Evolutionary conservation across 2,888 invertebrate genomes (phyloP).

Genomic region (Cerceris rybyensis): DNA sequence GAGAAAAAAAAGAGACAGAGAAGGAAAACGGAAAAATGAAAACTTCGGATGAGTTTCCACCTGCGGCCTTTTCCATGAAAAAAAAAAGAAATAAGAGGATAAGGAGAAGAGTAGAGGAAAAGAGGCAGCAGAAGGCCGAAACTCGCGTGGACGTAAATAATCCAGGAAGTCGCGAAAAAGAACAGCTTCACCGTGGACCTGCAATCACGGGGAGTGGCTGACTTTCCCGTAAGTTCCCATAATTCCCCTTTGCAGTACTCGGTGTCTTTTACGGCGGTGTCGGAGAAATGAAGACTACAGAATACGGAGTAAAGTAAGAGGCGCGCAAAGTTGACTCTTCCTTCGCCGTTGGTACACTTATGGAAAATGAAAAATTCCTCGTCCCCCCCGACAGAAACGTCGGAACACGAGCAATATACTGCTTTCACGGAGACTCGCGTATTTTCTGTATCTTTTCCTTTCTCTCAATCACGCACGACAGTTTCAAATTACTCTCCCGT

Average conservation of each 20-base stretch:
- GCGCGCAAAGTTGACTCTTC: slow-evolving; percentile 10
- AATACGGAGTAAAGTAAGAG: slow-evolving; percentile 4
- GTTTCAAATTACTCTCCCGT: no score
- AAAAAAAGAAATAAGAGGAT: slow-evolving; percentile 13
- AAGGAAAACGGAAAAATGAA: slow-evolving; percentile 30
- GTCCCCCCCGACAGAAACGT: not conserved
- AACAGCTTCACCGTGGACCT: slow-evolving; percentile 22
- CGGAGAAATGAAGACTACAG: slow-evolving; percentile 16
- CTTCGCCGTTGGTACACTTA: slow-evolving; percentile 4
- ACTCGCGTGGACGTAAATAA: slow-evolving; percentile 55
- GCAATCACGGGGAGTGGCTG: slow-evolving; percentile 65
- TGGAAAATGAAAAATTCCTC: slow-evolving; percentile 22
- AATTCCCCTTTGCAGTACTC: slow-evolving; percentile 31
- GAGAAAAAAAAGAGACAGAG: not conserved
- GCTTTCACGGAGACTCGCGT: slow-evolving; percentile 8
- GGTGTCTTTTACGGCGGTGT: slow-evolving; percentile 33
- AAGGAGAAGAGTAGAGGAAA: no score
- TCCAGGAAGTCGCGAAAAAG: slow-evolving; percentile 42
- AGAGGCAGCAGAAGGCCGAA: slow-evolving; percentile 6
- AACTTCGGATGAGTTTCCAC: slow-evolving; percentile 44
- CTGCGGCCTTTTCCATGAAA: slow-evolving; percentile 32
- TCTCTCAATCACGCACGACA: no score
- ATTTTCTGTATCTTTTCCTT: slow-evolving; percentile 5
- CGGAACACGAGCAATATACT: slow-evolving; percentile 1
- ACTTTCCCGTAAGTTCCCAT: slow-evolving; percentile 57